Evolutionary conservation across 2,888 invertebrate species (phyloP).

Genomic region (Cosmia pyralina): DNA sequence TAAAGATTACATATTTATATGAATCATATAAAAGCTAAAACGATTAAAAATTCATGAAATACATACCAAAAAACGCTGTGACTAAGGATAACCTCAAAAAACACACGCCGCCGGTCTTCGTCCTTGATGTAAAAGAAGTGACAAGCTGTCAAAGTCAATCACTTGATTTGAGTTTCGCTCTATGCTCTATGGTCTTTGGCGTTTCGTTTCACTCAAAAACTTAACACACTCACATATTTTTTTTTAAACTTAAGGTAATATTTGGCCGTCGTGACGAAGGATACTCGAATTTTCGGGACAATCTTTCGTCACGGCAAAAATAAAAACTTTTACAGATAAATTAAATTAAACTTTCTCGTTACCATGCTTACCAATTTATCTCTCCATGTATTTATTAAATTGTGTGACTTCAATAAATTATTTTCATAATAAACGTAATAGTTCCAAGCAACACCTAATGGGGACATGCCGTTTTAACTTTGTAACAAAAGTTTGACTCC

Average conservation of each 20-base stretch:
- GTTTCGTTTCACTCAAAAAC: no score
- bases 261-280: no score
- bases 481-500: background rate
- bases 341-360: no score
- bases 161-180: conserved; percentile 23
- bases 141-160: conserved; percentile 22
- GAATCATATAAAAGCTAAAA: background rate
- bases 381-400: no score
- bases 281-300: no score
- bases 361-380: no score
- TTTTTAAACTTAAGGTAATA: no score
- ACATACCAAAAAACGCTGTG: conserved; percentile 37
- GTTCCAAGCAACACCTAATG: background rate
- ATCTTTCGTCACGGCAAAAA: no score
- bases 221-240: no score
- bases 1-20: no score
- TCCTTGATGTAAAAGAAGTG: conserved; percentile 31
- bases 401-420: no score
- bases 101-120: conserved; percentile 13
- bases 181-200: conserved; percentile 4
- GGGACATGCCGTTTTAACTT: conserved; percentile 1
- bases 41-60: conserved; percentile 34
- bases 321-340: no score
- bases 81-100: conserved; percentile 30
- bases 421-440: background rate